A percentile compares a stretch with the other conserved stretches of the same genome.
phyloP scores from a whole-genome alignment of 2,888 invertebrate species.

The Meandrusa payeni region DNA sequence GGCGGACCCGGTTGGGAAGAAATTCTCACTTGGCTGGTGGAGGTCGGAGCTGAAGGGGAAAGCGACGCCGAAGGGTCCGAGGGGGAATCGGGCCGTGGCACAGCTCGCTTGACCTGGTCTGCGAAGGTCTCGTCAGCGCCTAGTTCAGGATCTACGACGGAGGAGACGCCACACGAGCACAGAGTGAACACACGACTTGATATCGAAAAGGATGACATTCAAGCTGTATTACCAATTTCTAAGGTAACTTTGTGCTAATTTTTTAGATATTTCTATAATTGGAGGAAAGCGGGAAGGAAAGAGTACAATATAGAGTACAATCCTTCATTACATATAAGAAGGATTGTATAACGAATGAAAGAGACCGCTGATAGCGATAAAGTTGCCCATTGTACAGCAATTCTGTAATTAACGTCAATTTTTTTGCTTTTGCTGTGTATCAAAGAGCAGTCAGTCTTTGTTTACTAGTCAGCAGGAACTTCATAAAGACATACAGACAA shows the following conservation, averaged over 20 bases:
- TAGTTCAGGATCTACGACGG: conserved; percentile 54
- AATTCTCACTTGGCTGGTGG: conserved; percentile 94
- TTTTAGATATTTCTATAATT: too few species aligned
- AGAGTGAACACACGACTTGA: conserved; percentile 92
- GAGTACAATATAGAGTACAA: too few species aligned
- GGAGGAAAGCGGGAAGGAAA: too few species aligned
- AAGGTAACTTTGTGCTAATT: conserved; percentile 91
- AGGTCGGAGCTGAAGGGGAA: conserved; percentile 91
- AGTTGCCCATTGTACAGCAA: too few species aligned
- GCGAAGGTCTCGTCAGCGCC: conserved; percentile 74
- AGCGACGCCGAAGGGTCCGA: conserved; percentile 68
- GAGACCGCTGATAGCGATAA: too few species aligned
- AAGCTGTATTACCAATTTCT: conserved; percentile 95
- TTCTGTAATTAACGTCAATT: too few species aligned
- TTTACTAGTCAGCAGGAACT: too few species aligned
- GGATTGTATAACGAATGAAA: too few species aligned
- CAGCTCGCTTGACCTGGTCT: conserved; percentile 93
- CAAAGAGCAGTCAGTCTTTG: too few species aligned
- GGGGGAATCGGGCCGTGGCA: conserved; percentile 85
- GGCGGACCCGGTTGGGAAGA: conserved; percentile 84
- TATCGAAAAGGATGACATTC: conserved; percentile 96
- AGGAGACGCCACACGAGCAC: conserved; percentile 70
- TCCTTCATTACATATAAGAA: too few species aligned
- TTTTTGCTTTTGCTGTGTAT: too few species aligned
- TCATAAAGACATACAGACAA: too few species aligned